Conservation (phyloP, 2,113 vertebrate species). For the Colius striatus region DNA sequence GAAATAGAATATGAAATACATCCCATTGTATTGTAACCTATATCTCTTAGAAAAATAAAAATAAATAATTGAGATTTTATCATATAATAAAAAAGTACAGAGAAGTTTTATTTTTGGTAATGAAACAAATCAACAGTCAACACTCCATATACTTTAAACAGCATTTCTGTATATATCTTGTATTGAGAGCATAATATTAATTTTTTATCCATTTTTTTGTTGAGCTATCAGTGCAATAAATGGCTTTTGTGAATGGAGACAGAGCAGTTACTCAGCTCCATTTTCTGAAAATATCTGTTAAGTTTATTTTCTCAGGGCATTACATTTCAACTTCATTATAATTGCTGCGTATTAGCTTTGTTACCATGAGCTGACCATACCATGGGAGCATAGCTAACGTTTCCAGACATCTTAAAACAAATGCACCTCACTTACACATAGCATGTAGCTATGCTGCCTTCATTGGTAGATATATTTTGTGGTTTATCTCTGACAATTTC, state of each 20-base stretch:
- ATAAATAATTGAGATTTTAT: background rate
- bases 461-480: background rate
- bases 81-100: background rate
- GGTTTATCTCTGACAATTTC: background rate
- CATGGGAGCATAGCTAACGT: conserved; percentile 26
- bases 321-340: conserved; percentile 69
- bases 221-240: conserved; percentile 49
- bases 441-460: background rate
- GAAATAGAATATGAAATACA: background rate
- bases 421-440: background rate
- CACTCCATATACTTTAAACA: conserved; percentile 36
- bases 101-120: conserved; percentile 25
- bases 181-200: conserved; percentile 24
- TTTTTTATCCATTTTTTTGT: conserved; percentile 51
- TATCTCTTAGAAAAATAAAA: background rate
- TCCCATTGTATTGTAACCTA: background rate
- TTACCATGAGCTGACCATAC: conserved; percentile 39
- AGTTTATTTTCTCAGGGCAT: background rate
- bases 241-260: conserved; percentile 54
- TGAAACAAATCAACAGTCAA: conserved; percentile 45
- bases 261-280: background rate
- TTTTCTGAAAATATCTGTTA: conserved; percentile 66
- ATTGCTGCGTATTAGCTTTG: conserved; percentile 58
- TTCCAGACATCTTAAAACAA: conserved; percentile 33
- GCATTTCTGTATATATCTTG: conserved; percentile 19